Percentiles rank a stretch among this genome's conserved stretches.
These are phyloP conservation scores for Caenorhabditis drosophilae DNA, from an alignment of 2,888 invertebrate species.

Conservation along the genomic window DNA sequence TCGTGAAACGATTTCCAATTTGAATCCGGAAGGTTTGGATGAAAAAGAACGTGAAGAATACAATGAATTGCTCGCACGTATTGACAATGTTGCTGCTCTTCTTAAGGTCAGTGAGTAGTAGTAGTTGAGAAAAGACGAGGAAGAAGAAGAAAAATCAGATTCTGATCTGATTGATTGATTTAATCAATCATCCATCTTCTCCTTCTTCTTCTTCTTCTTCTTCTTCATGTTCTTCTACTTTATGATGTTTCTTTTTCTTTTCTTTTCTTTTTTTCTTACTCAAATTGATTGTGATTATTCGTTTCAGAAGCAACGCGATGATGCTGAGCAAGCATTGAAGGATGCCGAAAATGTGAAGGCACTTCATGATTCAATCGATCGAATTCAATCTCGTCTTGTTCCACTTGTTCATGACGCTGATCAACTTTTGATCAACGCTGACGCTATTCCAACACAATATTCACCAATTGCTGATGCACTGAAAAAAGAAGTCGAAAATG, in stretches of 20 bases:
- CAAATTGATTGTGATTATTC: too few relatives aligned
- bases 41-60: slow-evolving; percentile 36
- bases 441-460: slow-evolving; percentile 46
- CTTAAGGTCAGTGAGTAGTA: slow-evolving; percentile 23
- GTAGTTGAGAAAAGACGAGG: not conserved
- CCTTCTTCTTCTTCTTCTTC: too few relatives aligned
- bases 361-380: slow-evolving; percentile 21
- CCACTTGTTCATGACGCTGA: slow-evolving; percentile 43
- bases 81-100: slow-evolving; percentile 41
- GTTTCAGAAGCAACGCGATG: slow-evolving; percentile 30
- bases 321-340: slow-evolving; percentile 19
- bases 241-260: too few relatives aligned
- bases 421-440: slow-evolving; percentile 38
- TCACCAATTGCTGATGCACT: slow-evolving; percentile 39
- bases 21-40: slow-evolving; percentile 36
- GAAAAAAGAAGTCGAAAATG: slow-evolving; percentile 30
- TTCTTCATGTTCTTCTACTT: too few relatives aligned
- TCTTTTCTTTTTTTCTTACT: too few relatives aligned
- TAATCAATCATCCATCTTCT: too few relatives aligned
- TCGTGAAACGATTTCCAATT: slow-evolving; percentile 20
- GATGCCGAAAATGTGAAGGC: slow-evolving; percentile 17
- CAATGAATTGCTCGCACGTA: slow-evolving; percentile 40
- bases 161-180: too few relatives aligned
- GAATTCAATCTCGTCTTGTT: slow-evolving; percentile 28
- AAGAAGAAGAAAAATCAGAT: not conserved